Conservation (phyloP, 2,888 invertebrate genomes). For the Hybos culiciformis region DNA sequence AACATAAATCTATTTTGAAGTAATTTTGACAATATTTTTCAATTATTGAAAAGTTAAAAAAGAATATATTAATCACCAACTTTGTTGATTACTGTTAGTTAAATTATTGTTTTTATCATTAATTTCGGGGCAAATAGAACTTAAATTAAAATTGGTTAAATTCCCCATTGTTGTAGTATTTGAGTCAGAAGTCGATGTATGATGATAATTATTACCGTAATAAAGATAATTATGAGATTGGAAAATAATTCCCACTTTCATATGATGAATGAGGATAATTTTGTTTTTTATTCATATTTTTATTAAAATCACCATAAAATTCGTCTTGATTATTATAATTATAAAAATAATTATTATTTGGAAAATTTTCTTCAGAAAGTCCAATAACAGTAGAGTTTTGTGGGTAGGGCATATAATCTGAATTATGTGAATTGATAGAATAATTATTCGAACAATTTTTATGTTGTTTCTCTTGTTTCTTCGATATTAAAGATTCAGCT, state of each 20-base stretch:
- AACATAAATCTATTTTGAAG: too few species aligned
- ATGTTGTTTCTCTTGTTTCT: constrained; percentile 12
- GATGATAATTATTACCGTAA: too few species aligned
- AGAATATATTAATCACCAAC: too few species aligned
- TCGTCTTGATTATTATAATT: not conserved
- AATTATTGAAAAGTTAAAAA: too few species aligned
- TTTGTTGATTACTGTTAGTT: too few species aligned
- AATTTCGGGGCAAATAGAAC: constrained; percentile 74
- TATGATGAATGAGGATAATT: not conserved
- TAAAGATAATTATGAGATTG: too few species aligned
- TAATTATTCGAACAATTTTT: constrained; percentile 2
- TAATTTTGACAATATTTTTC: too few species aligned
- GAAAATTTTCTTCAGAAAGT: not conserved
- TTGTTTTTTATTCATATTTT: not conserved
- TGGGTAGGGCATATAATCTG: not conserved
- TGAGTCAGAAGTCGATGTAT: constrained; percentile 9
- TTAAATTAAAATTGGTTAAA: constrained; percentile 65
- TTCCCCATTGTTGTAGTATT: constrained; percentile 12
- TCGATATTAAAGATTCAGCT: constrained; percentile 18
- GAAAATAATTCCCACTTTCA: too few species aligned
- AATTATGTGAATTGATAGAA: not conserved
- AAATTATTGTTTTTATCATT: constrained; percentile 44
- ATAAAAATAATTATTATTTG: not conserved
- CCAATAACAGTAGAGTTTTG: not conserved
- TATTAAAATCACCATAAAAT: not conserved